Evolutionary conservation across 2,888 invertebrate species (phyloP).

Genomic region (Spilosoma lubricipeda): DNA sequence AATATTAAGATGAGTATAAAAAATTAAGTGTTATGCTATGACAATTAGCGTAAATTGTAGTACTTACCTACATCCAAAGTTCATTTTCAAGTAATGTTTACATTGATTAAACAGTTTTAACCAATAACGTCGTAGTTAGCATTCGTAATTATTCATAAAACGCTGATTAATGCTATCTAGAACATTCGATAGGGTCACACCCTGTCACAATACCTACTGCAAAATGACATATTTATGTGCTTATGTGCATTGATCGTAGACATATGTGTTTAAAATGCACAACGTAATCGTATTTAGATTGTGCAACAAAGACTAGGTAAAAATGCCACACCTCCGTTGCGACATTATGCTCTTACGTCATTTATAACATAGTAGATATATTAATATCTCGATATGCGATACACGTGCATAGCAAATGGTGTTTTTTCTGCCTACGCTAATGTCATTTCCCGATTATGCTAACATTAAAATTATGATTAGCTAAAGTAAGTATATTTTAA

Average conservation of each 20-base stretch:
- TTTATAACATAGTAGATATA: not conserved
- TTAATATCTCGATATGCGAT: not conserved
- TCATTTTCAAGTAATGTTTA: not conserved
- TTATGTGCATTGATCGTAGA: too few species aligned
- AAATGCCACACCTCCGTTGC: not conserved
- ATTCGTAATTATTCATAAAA: not conserved
- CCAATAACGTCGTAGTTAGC: not conserved
- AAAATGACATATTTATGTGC: not conserved
- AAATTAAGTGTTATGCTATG: not conserved
- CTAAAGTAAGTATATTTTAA: not conserved
- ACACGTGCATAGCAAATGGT: not conserved
- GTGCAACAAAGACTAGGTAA: not conserved
- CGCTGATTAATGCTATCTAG: not conserved
- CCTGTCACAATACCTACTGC: not conserved
- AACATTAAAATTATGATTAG: not conserved
- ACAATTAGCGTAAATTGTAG: not conserved
- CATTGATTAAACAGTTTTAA: slow-evolving; percentile 1
- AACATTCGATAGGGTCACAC: too few species aligned
- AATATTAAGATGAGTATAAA: not conserved
- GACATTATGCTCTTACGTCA: not conserved
- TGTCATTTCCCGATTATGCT: not conserved
- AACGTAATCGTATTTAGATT: not conserved
- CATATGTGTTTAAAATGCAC: not conserved
- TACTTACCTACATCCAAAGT: not conserved
- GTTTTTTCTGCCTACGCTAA: not conserved